phyloP scores from a whole-genome alignment of 2,888 invertebrate species.

The Ophioninae sp. region DNA sequence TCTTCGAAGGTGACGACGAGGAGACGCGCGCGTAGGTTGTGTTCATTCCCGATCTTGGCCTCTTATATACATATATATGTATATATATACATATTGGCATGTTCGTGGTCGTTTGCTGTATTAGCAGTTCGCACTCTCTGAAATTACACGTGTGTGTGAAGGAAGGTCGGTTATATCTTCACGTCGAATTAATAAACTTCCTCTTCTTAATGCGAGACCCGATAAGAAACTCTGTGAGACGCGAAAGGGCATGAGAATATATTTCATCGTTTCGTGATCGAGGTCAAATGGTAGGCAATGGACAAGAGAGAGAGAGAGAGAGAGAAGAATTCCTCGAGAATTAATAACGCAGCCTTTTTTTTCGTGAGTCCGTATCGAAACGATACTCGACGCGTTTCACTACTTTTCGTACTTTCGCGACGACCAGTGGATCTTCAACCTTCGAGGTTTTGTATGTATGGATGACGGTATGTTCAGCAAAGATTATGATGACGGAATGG shows the following conservation, averaged over 20 bases:
- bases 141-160: constrained; percentile 8
- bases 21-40: constrained; percentile 54
- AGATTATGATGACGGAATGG: background rate
- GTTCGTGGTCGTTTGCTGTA: constrained; percentile 24
- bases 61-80: constrained; percentile 8
- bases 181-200: constrained; percentile 65
- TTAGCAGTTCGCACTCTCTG: constrained; percentile 28
- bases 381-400: constrained; percentile 2
- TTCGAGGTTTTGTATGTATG: background rate
- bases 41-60: constrained; percentile 43
- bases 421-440: background rate
- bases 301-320: constrained; percentile 12
- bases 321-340: constrained; percentile 11
- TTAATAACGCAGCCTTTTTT: constrained; percentile 26
- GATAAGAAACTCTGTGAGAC: constrained; percentile 51
- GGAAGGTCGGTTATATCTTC: constrained; percentile 39
- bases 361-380: constrained; percentile 1
- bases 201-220: constrained; percentile 58
- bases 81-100: constrained; percentile 20
- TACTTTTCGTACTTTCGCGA: constrained; percentile 6
- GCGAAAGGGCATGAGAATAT: constrained; percentile 46
- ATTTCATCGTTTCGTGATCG: constrained; percentile 50
- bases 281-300: constrained; percentile 25
- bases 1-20: constrained; percentile 66
- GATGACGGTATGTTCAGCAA: background rate